Percentiles rank a stretch among this genome's conserved stretches.
These are phyloP conservation scores for Carollia perspicillata DNA, from an alignment of 2,113 vertebrate genomes.

Conservation along the genomic window DNA sequence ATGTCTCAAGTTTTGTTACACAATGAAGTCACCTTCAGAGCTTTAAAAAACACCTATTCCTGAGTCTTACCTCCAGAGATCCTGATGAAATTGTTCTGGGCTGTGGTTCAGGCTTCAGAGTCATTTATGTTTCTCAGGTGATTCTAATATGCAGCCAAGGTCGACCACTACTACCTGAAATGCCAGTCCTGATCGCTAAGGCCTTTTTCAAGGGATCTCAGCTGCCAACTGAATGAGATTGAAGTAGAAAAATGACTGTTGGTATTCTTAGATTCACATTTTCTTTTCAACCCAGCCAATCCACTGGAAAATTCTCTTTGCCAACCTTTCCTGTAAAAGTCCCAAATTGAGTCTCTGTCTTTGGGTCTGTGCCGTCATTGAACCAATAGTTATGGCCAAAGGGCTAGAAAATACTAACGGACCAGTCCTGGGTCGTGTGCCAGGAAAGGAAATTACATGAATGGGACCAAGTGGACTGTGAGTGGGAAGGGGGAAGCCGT, in stretches of 20 bases:
- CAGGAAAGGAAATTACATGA: background rate
- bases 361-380: constrained; percentile 2
- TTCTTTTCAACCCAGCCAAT: background rate
- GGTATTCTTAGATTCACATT: background rate
- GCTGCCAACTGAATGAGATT: background rate
- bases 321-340: constrained; percentile 12
- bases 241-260: background rate
- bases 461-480: background rate
- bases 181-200: background rate
- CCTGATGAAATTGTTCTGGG: background rate
- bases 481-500: background rate
- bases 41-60: background rate
- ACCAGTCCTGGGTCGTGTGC: background rate
- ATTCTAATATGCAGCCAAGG: background rate
- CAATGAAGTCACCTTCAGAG: background rate
- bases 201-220: background rate
- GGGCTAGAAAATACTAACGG: background rate
- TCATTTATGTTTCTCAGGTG: background rate
- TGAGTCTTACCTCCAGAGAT: background rate
- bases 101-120: background rate
- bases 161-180: background rate
- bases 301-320: background rate
- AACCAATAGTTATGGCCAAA: background rate
- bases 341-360: background rate
- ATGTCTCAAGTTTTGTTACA: background rate